Conservation (phyloP, 2,888 invertebrate genomes). For the Drosophila paranaensis region DNA sequence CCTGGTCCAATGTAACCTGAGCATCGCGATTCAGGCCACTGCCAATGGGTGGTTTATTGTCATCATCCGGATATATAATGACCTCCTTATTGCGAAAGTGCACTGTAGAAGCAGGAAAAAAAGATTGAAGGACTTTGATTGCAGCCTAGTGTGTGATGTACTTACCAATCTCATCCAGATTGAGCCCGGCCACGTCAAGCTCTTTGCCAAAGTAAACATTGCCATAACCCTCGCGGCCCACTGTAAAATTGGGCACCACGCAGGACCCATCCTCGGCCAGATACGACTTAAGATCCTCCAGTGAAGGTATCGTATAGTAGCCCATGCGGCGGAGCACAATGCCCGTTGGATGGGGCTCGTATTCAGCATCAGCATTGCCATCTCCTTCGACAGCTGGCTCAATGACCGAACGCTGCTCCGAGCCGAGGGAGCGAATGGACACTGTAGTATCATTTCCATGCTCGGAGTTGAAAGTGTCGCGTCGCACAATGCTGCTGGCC, state of each 20-base stretch:
- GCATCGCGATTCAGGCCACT: constrained; percentile 95
- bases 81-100: constrained; percentile 97
- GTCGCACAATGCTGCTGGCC: constrained; percentile 51
- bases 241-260: constrained; percentile 93
- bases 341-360: constrained; percentile 88
- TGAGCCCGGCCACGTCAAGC: constrained; percentile 93
- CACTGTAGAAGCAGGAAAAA: constrained; percentile 85
- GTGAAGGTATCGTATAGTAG: constrained; percentile 95
- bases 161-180: constrained; percentile 93
- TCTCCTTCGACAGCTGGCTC: constrained; percentile 43
- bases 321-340: constrained; percentile 91
- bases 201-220: constrained; percentile 94
- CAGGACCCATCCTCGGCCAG: constrained; percentile 91
- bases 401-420: constrained; percentile 66
- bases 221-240: constrained; percentile 96
- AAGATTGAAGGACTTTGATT: neutral
- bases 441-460: constrained; percentile 75
- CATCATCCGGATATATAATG: constrained; percentile 96
- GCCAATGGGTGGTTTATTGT: constrained; percentile 94
- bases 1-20: constrained; percentile 95
- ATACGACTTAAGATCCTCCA: constrained; percentile 91
- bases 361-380: constrained; percentile 23
- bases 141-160: neutral
- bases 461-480: constrained; percentile 69
- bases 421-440: constrained; percentile 68